Conservation (phyloP, 2,113 vertebrate species). For the Trinectes maculatus region DNA sequence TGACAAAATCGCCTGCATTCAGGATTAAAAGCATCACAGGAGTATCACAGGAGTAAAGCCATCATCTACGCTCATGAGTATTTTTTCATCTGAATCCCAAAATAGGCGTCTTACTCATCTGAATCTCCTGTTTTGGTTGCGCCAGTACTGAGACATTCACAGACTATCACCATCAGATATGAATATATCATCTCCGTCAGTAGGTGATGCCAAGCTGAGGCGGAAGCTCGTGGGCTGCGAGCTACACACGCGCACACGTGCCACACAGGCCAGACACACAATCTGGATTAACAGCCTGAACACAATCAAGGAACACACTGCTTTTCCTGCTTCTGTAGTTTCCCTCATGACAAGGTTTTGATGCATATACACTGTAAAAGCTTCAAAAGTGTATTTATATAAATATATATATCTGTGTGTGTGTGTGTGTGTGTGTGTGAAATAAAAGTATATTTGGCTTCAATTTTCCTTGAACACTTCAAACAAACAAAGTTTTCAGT, state of each 20-base stretch:
- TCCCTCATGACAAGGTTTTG: too few relatives aligned
- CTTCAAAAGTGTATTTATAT: too few relatives aligned
- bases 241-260: background rate
- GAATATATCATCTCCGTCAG: conserved; percentile 24
- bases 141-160: conserved; percentile 16
- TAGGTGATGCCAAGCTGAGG: conserved; percentile 18
- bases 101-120: conserved; percentile 14
- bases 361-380: too few relatives aligned
- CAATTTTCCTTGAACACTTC: too few relatives aligned
- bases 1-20: background rate
- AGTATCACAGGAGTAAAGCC: background rate
- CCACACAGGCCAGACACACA: too few relatives aligned
- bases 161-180: conserved; percentile 27
- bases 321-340: too few relatives aligned
- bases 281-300: background rate
- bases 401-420: too few relatives aligned
- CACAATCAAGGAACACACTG: too few relatives aligned
- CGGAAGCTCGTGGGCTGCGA: background rate
- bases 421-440: too few relatives aligned
- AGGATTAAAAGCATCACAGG: too few relatives aligned
- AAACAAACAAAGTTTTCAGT: too few relatives aligned
- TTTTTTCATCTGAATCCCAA: conserved; percentile 14
- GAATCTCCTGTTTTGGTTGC: conserved; percentile 22
- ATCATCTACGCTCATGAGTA: background rate
- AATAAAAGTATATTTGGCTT: too few relatives aligned